Evolutionary conservation across 2,888 invertebrate genomes (phyloP), one percentile per base, ranked within the genome.

Genomic region (Cremastobaeus sp.): DNA sequence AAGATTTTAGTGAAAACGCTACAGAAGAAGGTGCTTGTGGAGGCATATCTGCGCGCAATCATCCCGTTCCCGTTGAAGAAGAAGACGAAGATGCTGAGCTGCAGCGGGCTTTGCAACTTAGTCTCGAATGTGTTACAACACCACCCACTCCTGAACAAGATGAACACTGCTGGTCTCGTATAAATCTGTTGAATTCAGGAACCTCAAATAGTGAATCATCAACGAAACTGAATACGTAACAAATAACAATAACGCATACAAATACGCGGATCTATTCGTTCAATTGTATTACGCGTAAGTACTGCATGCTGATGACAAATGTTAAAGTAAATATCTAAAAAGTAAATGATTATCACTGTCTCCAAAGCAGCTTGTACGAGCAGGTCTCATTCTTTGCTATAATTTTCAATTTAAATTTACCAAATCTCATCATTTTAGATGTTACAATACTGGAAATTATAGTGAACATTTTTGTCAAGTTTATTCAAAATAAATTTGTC

Each of bases 71-170:
- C 25, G 15, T 72, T 1, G 71, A 68, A 21, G 70, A 75, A 15
- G 78, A 79, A 1, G 86, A 86, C 18, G 86, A 87, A 14, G 89
- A 89, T 45, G 86, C 87, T 20, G 89, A 90, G 30, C 82, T 91
- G 41, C 88, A 89, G 74, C 87, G 86, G 77, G 90, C 90, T 0
- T 78, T 90, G 14, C 85, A 88, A 75, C 81, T 90, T 65, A 90
- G 90, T 80, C 83, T 90, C 62, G 87, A 88, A 71, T 87, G 88
- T 39, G 83, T 85, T 3, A 84, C 86, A 2, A 83, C 85, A 21
- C 87, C 87, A 9, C 80, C 85, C 6, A 87, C 86, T 1, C 86
- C 86, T 3, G 87, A 87, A 73, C 84, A 83, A 1, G 87, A 87
- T 25, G 86, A 87, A 48, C 45, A 85, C 3, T 85, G 84, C 28